Evolutionary conservation across 2,888 invertebrate genomes (phyloP).

Genomic region (Arge pagana): DNA sequence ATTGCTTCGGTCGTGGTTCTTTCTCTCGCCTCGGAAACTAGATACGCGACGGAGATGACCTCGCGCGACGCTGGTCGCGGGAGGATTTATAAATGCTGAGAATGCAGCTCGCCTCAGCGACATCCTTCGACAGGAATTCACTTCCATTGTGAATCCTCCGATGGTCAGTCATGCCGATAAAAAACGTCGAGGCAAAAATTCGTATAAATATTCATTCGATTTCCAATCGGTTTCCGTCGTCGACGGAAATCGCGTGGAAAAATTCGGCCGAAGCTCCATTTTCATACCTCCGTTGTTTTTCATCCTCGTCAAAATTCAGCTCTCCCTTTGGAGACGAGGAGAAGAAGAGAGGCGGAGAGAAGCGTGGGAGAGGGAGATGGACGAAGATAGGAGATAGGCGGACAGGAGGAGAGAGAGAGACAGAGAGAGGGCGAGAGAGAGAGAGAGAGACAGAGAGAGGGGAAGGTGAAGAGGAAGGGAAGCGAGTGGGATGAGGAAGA

Average conservation of each 20-base stretch:
- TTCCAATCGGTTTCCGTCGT: no score
- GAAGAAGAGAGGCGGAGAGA: conserved; percentile 31
- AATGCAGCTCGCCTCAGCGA: conserved; percentile 18
- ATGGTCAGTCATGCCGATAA: no score
- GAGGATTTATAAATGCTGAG: conserved; percentile 20
- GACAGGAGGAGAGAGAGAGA: conserved; percentile 17
- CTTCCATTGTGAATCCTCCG: conserved; percentile 3
- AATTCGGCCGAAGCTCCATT: no score
- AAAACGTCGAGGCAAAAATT: no score
- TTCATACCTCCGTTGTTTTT: no score
- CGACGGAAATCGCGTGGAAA: no score
- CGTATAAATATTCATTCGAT: no score
- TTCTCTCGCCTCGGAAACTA: no score
- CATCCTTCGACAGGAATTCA: conserved; percentile 18
- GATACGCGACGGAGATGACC: conserved; percentile 13
- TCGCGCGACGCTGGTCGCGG: conserved; percentile 9
- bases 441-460: neutral
- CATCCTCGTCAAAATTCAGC: no score
- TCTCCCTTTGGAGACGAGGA: conserved; percentile 12
- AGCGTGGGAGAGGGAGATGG: conserved; percentile 23
- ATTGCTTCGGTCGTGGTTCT: no score
- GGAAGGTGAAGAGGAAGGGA: no score
- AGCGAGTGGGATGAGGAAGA: no score
- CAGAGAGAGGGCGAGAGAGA: neutral
- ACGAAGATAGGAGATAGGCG: conserved; percentile 1